Evolutionary conservation across 2,797 vertebrate species (phyloP), one percentile per base, ranked within the genome.

Genomic region (Potorous gilbertii): DNA sequence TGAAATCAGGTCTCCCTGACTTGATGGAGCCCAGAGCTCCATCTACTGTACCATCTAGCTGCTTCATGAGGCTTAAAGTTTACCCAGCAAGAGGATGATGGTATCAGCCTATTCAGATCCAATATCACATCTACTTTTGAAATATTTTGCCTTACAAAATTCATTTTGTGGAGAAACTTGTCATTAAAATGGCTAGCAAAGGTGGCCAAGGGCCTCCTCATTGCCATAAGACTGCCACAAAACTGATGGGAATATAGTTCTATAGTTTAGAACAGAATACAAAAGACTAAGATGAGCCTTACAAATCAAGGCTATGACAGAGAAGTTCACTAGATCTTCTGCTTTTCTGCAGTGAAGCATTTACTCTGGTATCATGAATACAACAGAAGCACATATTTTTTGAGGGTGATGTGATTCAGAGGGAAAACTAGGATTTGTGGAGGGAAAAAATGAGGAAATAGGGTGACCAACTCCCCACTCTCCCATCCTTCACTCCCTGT

Each of bases 91-190:
- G 66, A 56, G 89, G 27, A 28, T n/a, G 93, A 24, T 21, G 92
- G 1, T 28, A 74, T 6, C 52, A 74, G 91, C 90, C 89, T 4
- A 34, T 92, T 94, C 46, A 59, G 92, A 92, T 52, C 21, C 31
- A 24, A 62, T 92, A 62, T 93, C 91, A 31, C 6, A 90, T n/a
- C 34, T 3, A 81, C 87, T 21, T 90, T 29, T 0, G 1, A 66
- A 54, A 1, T n/a, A 46, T 54, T 93, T 95, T 55, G 94, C 54
- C 89, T 96, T 56, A 57, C 5, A 52, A 94, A 93, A 57, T 90
- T 94, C 74, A 92, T 40, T 95, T 87, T 87, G 66, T 57, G 56
- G 55, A 50, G 56, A 95, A 95, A 94, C 31, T n/a, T 90, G 52
- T 18, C 81, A 52, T 81, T 31, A 55, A 55, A 5, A 59, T 55